These are phyloP conservation scores for Falco columbarius DNA, from an alignment of 2,797 vertebrate genomes.

Conservation along the genomic window DNA sequence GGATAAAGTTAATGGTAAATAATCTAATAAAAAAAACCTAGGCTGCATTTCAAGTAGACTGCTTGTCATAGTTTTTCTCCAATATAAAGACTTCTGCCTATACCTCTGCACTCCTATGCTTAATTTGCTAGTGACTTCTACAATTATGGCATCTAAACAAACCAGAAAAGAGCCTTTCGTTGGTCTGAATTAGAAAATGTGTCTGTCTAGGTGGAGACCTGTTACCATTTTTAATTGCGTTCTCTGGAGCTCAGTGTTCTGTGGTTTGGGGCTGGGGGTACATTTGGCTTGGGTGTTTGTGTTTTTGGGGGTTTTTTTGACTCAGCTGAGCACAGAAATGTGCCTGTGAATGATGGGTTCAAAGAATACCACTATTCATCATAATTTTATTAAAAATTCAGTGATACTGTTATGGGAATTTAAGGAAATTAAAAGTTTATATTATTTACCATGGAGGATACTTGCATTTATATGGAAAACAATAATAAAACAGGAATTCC, in stretches of 20 bases:
- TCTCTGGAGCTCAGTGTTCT: background rate
- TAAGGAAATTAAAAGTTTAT: background rate
- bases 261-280: background rate
- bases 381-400: background rate
- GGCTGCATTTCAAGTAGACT: conserved; percentile 5
- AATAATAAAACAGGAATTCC: background rate
- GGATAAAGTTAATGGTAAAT: conserved; percentile 60
- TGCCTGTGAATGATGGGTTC: background rate
- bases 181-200: background rate
- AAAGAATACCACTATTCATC: background rate
- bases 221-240: background rate
- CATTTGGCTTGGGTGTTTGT: background rate
- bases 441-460: background rate
- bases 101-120: conserved; percentile 5
- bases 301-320: background rate
- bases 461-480: background rate
- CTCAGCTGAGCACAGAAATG: fast-evolving
- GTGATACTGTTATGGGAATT: background rate
- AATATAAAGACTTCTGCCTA: background rate
- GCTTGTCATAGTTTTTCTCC: conserved; percentile 8
- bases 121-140: background rate
- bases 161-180: background rate
- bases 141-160: conserved; percentile 14
- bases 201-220: background rate
- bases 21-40: background rate